Evolutionary conservation across 1,140 invertebrate species (phyloP).

Genomic region (Apis laboriosa): DNA sequence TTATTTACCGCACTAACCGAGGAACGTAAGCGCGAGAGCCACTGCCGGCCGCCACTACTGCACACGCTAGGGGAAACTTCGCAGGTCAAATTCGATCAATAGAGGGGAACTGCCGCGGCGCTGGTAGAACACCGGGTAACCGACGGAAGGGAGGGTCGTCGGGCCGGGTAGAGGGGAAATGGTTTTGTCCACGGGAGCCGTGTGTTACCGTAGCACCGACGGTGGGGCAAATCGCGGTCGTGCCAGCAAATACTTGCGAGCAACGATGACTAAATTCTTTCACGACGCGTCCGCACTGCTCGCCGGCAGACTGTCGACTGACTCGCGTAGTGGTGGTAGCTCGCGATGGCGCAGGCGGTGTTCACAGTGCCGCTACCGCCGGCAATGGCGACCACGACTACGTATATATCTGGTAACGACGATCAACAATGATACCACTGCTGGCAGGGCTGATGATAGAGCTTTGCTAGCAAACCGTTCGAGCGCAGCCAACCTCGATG

Average conservation of each 20-base stretch:
- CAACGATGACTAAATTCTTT: constrained; percentile 37
- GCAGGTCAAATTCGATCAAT: constrained; percentile 80
- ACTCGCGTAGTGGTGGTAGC: constrained; percentile 76
- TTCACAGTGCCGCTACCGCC: constrained; percentile 1
- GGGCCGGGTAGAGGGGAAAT: constrained; percentile 40
- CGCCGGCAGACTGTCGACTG: constrained; percentile 79
- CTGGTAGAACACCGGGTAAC: constrained; percentile 62
- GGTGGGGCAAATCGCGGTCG: constrained; percentile 41
- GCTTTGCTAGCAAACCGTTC: constrained; percentile 7
- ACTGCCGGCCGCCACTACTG: constrained; percentile 65
- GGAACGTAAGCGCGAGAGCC: constrained; percentile 58
- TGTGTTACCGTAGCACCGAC: constrained; percentile 35
- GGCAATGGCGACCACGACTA: constrained; percentile 42
- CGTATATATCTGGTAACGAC: not conserved
- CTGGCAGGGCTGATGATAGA: constrained; percentile 2
- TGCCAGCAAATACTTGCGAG: constrained; percentile 45
- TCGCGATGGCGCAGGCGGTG: constrained; percentile 7
- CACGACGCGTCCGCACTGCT: constrained; percentile 70
- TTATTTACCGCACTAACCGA: constrained; percentile 61
- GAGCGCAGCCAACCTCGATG: constrained; percentile 42
- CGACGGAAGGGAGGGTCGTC: constrained; percentile 38
- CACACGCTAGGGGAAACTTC: constrained; percentile 74
- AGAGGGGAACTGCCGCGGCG: constrained; percentile 72
- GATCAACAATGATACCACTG: constrained; percentile 18
- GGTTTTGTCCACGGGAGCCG: constrained; percentile 26